A percentile compares a stretch with the other conserved stretches of the same genome.
phyloP scores from a whole-genome alignment of 2,888 invertebrate genomes.

The Dynastes maya region DNA sequence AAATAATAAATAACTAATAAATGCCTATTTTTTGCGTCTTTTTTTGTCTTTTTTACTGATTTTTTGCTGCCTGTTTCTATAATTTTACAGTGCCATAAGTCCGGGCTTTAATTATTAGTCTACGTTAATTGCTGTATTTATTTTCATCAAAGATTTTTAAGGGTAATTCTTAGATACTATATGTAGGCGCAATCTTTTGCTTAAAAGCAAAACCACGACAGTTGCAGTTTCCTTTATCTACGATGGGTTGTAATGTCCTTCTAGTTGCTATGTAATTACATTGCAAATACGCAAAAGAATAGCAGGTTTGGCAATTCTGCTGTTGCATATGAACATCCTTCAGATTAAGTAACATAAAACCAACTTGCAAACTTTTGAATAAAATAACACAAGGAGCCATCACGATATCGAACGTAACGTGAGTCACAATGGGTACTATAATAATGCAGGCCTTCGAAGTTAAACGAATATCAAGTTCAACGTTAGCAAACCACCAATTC shows the following conservation, averaged over 20 bases:
- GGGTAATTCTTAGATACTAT: too few relatives aligned
- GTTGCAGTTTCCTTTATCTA: neutral
- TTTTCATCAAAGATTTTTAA: too few relatives aligned
- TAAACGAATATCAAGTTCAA: constrained; percentile 19
- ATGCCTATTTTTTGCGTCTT: too few relatives aligned
- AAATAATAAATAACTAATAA: too few relatives aligned
- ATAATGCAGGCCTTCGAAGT: neutral
- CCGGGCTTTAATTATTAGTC: too few relatives aligned
- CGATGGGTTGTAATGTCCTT: neutral
- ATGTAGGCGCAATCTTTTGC: constrained; percentile 23
- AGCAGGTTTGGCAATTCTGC: neutral
- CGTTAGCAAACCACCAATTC: constrained; percentile 33
- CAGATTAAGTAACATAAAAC: neutral
- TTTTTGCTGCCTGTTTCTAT: too few relatives aligned
- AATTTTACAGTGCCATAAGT: too few relatives aligned
- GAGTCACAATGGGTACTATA: neutral
- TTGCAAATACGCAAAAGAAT: neutral
- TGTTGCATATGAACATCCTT: neutral
- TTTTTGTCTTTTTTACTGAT: too few relatives aligned
- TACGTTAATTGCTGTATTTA: too few relatives aligned
- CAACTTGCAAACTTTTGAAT: neutral
- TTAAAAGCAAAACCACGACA: constrained; percentile 23
- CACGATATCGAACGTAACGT: neutral
- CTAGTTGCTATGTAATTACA: neutral
- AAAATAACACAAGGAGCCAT: neutral